Conservation (phyloP, 2,797 vertebrate genomes). For the Melanotaenia nigrans region DNA sequence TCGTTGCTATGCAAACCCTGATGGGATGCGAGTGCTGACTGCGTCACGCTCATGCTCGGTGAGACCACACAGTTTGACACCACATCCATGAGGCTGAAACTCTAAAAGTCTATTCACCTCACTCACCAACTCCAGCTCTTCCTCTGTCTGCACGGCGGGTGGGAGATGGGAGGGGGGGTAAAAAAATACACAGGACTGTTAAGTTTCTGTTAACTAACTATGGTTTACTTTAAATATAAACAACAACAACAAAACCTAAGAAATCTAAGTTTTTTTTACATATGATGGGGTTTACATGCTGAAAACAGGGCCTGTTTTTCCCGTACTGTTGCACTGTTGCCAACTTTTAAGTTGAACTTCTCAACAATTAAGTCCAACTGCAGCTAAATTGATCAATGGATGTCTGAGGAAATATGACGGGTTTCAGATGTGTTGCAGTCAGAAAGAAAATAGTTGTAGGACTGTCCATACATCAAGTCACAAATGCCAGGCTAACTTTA, state of each 20-base stretch:
- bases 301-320: not conserved
- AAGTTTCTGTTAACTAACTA: constrained; percentile 46
- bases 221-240: constrained; percentile 7
- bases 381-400: not conserved
- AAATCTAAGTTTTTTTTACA: not conserved
- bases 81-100: constrained; percentile 69
- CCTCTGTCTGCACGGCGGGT: constrained; percentile 86
- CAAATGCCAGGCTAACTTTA: not conserved
- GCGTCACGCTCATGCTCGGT: constrained; percentile 66
- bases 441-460: not conserved
- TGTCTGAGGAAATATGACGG: not conserved
- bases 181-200: constrained; percentile 64
- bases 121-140: constrained; percentile 95
- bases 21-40: constrained; percentile 31
- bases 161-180: constrained; percentile 56
- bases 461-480: not conserved
- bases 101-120: constrained; percentile 78
- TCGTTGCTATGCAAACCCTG: constrained; percentile 20
- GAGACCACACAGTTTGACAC: constrained; percentile 69
- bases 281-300: not conserved
- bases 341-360: not conserved
- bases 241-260: not conserved
- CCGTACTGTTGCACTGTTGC: not conserved
- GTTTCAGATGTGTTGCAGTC: constrained; percentile 5
- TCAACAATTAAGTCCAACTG: not conserved